Evolutionary conservation across 2,888 invertebrate genomes (phyloP).

Genomic region (Hypena proboscidalis): DNA sequence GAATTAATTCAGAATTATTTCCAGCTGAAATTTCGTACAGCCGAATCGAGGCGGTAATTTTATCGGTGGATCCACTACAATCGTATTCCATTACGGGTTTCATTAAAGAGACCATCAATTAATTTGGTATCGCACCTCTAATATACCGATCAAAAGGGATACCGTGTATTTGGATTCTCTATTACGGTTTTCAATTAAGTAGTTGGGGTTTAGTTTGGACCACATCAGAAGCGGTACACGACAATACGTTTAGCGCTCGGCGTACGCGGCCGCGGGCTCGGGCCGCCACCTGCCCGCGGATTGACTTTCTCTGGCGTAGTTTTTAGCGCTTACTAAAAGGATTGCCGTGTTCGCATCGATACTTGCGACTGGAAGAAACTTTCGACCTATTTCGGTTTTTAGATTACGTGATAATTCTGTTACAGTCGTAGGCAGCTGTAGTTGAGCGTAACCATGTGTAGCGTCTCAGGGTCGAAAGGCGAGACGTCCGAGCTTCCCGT

Average conservation of each 20-base stretch:
- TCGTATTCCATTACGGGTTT: conserved; percentile 55
- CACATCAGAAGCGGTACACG: conserved; percentile 75
- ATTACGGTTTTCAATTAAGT: conserved; percentile 82
- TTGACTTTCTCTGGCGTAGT: conserved; percentile 74
- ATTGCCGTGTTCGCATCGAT: conserved; percentile 80
- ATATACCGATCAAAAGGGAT: conserved; percentile 76
- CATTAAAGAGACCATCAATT: conserved; percentile 59
- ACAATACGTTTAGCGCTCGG: conserved; percentile 76
- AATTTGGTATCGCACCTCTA: conserved; percentile 64
- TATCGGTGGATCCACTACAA: conserved; percentile 37
- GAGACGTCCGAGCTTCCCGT: conserved; percentile 69
- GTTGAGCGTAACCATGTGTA: conserved; percentile 35
- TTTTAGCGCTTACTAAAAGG: conserved; percentile 80
- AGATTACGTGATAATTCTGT: conserved; percentile 15
- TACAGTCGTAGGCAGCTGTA: conserved; percentile 5
- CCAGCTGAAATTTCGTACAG: conserved; percentile 47
- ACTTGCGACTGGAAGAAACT: conserved; percentile 59
- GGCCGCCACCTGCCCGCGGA: conserved; percentile 56
- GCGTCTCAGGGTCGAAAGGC: conserved; percentile 48
- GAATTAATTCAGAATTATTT: conserved; percentile 74
- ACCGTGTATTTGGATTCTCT: conserved; percentile 75
- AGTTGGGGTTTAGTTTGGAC: conserved; percentile 77
- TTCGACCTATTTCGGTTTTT: conserved; percentile 33
- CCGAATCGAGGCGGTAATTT: conserved; percentile 34
- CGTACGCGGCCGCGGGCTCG: conserved; percentile 52